Evolutionary conservation across 2,888 invertebrate species (phyloP).

Genomic region (Ichneumoninae sp.): DNA sequence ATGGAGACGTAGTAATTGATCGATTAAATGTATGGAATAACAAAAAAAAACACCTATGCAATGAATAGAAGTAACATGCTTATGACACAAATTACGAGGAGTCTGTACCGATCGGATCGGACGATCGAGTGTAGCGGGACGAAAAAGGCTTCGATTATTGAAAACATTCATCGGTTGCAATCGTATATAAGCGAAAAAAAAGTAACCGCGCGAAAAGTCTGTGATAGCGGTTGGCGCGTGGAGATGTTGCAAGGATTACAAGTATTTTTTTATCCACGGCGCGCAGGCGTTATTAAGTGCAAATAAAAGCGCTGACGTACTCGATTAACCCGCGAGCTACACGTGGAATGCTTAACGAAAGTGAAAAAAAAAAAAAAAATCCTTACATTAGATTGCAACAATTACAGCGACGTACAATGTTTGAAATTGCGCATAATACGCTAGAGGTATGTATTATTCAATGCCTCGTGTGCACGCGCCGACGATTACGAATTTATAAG

Average conservation of each 20-base stretch:
- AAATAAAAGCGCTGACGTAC: background rate
- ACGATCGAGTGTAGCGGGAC: background rate
- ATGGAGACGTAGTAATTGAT: background rate
- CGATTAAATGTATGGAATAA: background rate
- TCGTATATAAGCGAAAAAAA: background rate
- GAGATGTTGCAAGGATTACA: background rate
- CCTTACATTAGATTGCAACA: constrained; percentile 1
- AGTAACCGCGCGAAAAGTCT: background rate
- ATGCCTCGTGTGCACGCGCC: constrained; percentile 8
- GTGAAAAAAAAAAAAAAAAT: background rate
- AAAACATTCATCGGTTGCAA: background rate
- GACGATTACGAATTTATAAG: constrained; percentile 3
- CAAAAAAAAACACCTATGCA: background rate
- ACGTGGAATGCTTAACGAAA: constrained; percentile 13
- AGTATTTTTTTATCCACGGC: background rate
- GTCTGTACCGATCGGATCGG: background rate
- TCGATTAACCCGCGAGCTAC: background rate
- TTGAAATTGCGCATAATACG: constrained; percentile 10
- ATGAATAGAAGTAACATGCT: background rate
- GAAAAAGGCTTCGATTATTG: background rate
- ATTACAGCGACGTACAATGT: constrained; percentile 36
- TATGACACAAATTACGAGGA: background rate
- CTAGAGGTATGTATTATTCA: constrained; percentile 39
- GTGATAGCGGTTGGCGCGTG: background rate
- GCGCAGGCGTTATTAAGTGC: background rate